Conservation (phyloP, 2,113 vertebrate genomes). For the Labeo catla region DNA sequence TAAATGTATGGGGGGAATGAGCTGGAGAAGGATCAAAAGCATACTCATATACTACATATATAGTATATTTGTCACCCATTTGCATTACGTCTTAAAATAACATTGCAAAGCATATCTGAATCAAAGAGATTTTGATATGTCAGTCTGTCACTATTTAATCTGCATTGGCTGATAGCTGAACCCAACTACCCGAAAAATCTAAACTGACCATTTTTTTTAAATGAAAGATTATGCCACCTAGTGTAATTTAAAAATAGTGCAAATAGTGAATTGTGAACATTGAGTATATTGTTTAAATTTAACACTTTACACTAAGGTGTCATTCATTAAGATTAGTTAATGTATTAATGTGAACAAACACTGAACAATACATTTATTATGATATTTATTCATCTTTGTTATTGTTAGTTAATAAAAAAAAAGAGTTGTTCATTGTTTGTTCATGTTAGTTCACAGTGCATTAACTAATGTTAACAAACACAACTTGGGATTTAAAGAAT, state of each 20-base stretch:
- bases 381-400: too few species aligned
- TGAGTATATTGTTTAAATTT: too few species aligned
- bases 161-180: background rate
- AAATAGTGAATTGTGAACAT: background rate
- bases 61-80: background rate
- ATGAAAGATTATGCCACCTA: background rate
- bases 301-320: too few species aligned
- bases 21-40: background rate
- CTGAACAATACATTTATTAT: too few species aligned
- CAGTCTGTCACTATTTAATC: background rate
- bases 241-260: background rate
- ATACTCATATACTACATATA: background rate
- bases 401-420: background rate
- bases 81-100: background rate
- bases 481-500: too few species aligned
- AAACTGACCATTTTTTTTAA: too few species aligned
- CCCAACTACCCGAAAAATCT: background rate
- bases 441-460: too few species aligned
- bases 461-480: too few species aligned
- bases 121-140: background rate
- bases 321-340: too few species aligned
- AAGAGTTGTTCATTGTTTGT: background rate
- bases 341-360: too few species aligned
- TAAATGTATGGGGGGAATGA: too few species aligned
- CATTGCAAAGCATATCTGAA: background rate